Evolutionary conservation across 2,113 vertebrate genomes (phyloP).

Genomic region (Ophthalmolycus amberensis): DNA sequence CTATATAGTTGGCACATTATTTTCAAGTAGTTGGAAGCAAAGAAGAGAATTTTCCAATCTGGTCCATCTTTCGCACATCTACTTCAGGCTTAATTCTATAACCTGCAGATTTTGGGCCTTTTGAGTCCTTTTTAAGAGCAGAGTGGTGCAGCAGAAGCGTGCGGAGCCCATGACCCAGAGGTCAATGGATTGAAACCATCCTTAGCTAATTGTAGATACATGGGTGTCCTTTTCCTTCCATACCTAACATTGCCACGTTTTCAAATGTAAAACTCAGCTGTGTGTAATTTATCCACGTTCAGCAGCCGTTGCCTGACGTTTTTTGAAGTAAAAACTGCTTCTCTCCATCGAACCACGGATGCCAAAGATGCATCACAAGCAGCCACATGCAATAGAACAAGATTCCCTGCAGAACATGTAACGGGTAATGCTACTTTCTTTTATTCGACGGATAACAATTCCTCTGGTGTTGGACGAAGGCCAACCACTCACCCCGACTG

Average conservation of each 20-base stretch:
- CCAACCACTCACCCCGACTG: neutral
- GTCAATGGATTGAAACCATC: neutral
- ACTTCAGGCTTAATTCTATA: too few species aligned
- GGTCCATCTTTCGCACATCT: too few species aligned
- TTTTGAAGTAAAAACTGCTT: neutral
- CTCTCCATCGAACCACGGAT: neutral
- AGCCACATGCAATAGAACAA: neutral
- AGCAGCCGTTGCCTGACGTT: too few species aligned
- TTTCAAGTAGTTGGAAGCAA: too few species aligned
- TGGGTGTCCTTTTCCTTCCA: too few species aligned
- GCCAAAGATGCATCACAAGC: neutral
- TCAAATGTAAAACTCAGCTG: too few species aligned
- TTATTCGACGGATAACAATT: neutral
- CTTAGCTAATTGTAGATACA: neutral
- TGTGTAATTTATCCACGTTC: too few species aligned
- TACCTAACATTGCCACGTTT: too few species aligned
- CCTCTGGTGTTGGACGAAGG: neutral
- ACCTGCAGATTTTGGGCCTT: too few species aligned
- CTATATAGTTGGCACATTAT: too few species aligned
- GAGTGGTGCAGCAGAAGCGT: neutral
- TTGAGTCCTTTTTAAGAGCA: neutral
- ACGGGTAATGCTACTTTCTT: neutral
- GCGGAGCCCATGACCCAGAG: neutral
- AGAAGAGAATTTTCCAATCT: too few species aligned
- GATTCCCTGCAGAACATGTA: neutral